Conservation (phyloP, 2,797 vertebrate genomes). For the Gymnodraco acuticeps region DNA sequence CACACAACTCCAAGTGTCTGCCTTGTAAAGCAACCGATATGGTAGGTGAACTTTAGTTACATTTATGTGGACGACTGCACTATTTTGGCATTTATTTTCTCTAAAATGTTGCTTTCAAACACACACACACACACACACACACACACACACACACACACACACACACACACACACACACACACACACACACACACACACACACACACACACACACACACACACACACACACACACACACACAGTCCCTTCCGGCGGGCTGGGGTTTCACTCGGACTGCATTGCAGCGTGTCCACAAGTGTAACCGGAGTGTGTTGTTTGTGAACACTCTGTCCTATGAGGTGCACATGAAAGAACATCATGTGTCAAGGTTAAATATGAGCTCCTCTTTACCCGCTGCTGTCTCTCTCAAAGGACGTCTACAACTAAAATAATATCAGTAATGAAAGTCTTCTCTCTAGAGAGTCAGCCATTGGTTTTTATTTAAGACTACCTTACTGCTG, state of each 20-base stretch:
- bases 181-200: neutral
- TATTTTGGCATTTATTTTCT: neutral
- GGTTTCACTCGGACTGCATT: slow-evolving; percentile 76
- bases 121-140: neutral
- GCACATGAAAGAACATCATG: slow-evolving; percentile 44
- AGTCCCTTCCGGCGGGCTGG: slow-evolving; percentile 35
- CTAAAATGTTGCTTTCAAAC: neutral
- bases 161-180: neutral
- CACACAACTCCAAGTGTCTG: slow-evolving; percentile 86
- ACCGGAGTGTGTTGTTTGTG: slow-evolving; percentile 66
- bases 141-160: neutral
- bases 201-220: neutral
- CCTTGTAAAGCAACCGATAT: slow-evolving; percentile 86
- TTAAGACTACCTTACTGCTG: slow-evolving; percentile 18
- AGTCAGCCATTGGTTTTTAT: slow-evolving; percentile 14
- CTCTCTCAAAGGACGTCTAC: slow-evolving; percentile 16
- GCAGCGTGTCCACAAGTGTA: slow-evolving; percentile 79
- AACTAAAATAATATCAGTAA: slow-evolving; percentile 1
- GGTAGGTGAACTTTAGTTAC: slow-evolving; percentile 78
- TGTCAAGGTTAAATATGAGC: slow-evolving; percentile 64
- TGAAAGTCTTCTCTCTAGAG: slow-evolving; percentile 8
- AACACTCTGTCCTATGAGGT: slow-evolving; percentile 39
- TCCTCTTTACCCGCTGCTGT: slow-evolving; percentile 9
- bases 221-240: neutral
- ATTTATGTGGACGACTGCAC: neutral